Base-by-base conservation (phyloP, 1,140 invertebrate genomes). In the Drosophila persimilis region DNA sequence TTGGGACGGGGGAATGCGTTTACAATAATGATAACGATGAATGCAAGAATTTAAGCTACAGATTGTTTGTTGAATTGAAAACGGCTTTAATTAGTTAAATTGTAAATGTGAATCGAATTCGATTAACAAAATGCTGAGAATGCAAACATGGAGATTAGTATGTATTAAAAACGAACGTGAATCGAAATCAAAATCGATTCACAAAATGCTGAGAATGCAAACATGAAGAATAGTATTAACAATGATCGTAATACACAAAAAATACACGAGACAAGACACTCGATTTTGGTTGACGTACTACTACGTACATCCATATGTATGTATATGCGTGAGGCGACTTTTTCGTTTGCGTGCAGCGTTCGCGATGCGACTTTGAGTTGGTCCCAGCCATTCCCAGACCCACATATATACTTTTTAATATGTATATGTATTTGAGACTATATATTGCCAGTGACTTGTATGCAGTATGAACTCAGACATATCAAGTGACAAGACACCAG, bases 361-460 rank as follows among this genome's bases (percentile, higher is more conserved):
- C 29, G 29, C 73, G 57, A 72, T 58, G 54, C 55, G 41, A 57
- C 51, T 65, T 80, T 80, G 46, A 55, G 71, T 75, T 75, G 43
- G 45, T 48, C 56, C 47, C 59, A 20, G 64, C 45, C 29, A 50
- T 35, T 73, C 69, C 63, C 58, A 76, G 60, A 48, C 65, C 75
- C 63, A 79, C 62, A 81, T 77, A 83, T 78, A 88, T 88, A 88
- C 75, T 83, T 88, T 85, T 88, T 65, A 73, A 57, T 66, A 73
- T 72, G 76, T 79, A 83, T 88, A 89, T 88, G 83, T 88, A 88
- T 89, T 89, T 88, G 83, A 88, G 83, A 88, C 83, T 88, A 88
- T 66, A 79, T 88, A 79, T 70, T 88, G 83, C 39, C 65, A 88
- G 74, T 60, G 71, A 66, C 43, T 48, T 64, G 67, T 73, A 64